Evolutionary conservation across 1,140 invertebrate species (phyloP).

Genomic region (Thalassaphorura encarpata): DNA sequence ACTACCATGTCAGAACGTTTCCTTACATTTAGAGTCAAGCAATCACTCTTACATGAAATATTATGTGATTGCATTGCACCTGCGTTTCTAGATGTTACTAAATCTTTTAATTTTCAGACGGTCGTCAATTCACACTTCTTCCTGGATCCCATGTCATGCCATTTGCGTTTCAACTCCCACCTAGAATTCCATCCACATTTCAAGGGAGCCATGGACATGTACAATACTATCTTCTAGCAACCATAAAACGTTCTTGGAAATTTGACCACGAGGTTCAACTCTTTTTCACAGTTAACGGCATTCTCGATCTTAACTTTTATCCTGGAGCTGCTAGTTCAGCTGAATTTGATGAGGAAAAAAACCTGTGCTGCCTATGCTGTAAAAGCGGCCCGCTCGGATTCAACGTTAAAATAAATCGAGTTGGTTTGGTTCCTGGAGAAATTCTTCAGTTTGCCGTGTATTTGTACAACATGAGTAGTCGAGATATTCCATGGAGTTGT

Average conservation of each 20-base stretch:
- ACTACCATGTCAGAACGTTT: too few species aligned
- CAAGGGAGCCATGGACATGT: slow-evolving; percentile 10
- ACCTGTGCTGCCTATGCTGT: slow-evolving; percentile 10
- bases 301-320: slow-evolving; percentile 71
- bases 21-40: too few species aligned
- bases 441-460: background rate
- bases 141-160: slow-evolving; percentile 8
- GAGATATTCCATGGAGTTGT: background rate
- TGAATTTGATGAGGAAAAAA: background rate
- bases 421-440: slow-evolving; percentile 3
- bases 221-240: slow-evolving; percentile 52
- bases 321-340: slow-evolving; percentile 37
- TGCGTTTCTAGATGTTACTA: too few species aligned
- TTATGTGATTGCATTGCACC: too few species aligned
- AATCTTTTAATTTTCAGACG: too few species aligned
- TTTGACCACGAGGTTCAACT: slow-evolving; percentile 75
- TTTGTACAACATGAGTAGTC: background rate
- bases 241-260: slow-evolving; percentile 73
- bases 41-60: too few species aligned
- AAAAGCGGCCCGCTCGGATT: slow-evolving; percentile 5
- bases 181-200: slow-evolving; percentile 12
- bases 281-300: slow-evolving; percentile 75
- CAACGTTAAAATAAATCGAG: background rate
- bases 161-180: slow-evolving; percentile 15
- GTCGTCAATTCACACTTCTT: background rate